Conservation (phyloP, 2,113 vertebrate species). For the Poeciliopsis occidentalis region DNA sequence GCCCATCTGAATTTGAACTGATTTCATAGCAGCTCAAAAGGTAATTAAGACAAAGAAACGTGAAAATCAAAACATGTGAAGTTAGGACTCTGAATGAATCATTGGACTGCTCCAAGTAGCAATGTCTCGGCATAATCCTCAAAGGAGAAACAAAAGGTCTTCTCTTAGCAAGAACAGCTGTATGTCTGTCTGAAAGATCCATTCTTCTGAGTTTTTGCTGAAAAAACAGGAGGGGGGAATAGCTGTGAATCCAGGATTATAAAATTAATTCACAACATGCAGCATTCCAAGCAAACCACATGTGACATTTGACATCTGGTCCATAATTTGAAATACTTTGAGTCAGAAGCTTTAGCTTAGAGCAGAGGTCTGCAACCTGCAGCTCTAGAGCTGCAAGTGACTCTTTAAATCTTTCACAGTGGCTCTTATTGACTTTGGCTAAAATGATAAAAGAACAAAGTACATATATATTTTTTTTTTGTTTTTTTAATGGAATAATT, state of each 20-base stretch:
- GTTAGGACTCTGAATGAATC: slow-evolving; percentile 21
- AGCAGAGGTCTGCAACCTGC: background rate
- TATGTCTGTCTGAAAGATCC: slow-evolving; percentile 4
- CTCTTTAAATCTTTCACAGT: too few species aligned
- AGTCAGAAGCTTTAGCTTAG: slow-evolving; percentile 34
- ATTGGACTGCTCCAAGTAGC: slow-evolving; percentile 26
- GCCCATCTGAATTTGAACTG: slow-evolving; percentile 45
- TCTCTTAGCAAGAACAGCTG: slow-evolving; percentile 10
- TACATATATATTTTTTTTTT: too few species aligned
- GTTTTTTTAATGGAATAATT: too few species aligned
- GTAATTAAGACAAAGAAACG: slow-evolving; percentile 40
- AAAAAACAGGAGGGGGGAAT: slow-evolving; percentile 19
- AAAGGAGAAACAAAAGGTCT: slow-evolving; percentile 35
- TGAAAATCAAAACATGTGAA: slow-evolving; percentile 37
- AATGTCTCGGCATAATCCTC: slow-evolving; percentile 19
- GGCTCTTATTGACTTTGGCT: too few species aligned
- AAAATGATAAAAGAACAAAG: too few species aligned
- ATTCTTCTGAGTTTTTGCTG: slow-evolving; percentile 29
- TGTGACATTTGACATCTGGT: slow-evolving; percentile 57
- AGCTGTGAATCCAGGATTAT: slow-evolving; percentile 30
- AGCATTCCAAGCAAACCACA: slow-evolving; percentile 45
- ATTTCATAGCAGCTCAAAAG: slow-evolving; percentile 35
- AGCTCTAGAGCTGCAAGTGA: background rate
- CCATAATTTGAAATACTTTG: slow-evolving; percentile 35
- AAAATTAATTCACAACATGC: slow-evolving; percentile 43